Conservation (phyloP, 2,888 invertebrate genomes). For the Caenorhabditis sinica region DNA sequence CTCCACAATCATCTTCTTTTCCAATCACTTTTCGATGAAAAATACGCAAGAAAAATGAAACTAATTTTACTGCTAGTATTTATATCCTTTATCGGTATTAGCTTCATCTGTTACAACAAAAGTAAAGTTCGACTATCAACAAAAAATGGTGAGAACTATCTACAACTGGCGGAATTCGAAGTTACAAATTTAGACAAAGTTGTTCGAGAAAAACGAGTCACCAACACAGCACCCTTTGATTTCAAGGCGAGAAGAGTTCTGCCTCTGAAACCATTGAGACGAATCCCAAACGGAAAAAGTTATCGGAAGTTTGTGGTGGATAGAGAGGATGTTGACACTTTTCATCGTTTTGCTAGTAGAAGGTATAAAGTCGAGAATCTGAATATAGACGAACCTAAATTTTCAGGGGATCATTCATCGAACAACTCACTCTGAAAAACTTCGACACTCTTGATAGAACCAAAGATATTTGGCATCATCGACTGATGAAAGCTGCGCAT, state of each 20-base stretch:
- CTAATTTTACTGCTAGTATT: constrained; percentile 11
- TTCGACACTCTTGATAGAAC: constrained; percentile 3
- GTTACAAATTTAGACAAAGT: not conserved
- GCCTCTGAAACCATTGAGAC: not conserved
- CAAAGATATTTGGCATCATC: constrained; percentile 9
- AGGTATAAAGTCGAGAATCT: constrained; percentile 1
- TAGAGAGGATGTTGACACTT: not conserved
- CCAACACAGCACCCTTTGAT: not conserved
- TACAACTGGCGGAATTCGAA: too few relatives aligned
- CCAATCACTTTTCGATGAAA: constrained; percentile 11
- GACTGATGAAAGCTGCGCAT: constrained; percentile 7
- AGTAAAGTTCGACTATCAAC: not conserved
- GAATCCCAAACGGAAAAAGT: constrained; percentile 8
- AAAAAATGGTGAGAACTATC: not conserved
- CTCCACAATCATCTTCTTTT: not conserved
- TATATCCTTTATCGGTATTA: not conserved
- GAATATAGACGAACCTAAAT: not conserved
- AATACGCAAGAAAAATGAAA: constrained; percentile 18
- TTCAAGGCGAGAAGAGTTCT: not conserved
- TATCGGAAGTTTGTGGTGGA: constrained; percentile 6
- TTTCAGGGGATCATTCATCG: constrained; percentile 18
- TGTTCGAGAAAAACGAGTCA: not conserved
- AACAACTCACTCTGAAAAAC: constrained; percentile 2
- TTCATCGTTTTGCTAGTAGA: constrained; percentile 1
- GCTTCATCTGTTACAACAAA: not conserved